phyloP scores from a whole-genome alignment of 2,113 vertebrate species.

The Notarius quadriscutis region DNA sequence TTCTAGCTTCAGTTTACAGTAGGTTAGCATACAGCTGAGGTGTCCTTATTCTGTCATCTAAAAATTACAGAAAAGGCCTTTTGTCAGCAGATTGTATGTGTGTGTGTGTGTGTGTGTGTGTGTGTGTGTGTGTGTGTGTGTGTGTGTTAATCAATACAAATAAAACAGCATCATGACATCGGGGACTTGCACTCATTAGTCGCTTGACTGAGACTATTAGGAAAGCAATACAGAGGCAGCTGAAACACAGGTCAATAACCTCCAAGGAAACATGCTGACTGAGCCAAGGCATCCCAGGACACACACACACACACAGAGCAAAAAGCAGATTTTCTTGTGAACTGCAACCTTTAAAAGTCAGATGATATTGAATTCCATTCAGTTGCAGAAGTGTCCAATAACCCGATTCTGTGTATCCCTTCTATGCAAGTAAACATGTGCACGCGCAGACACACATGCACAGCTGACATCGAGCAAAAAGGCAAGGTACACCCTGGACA shows the following conservation, averaged over 20 bases:
- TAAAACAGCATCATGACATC: constrained; percentile 43
- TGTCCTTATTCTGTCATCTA: neutral
- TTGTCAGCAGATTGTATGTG: constrained; percentile 1
- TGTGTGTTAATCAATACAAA: constrained; percentile 37
- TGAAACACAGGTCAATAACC: constrained; percentile 40
- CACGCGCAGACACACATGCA: neutral
- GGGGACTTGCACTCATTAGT: constrained; percentile 27
- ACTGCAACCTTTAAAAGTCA: constrained; percentile 39
- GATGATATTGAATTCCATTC: constrained; percentile 24
- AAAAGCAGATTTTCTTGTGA: constrained; percentile 34
- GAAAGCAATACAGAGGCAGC: constrained; percentile 25
- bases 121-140: constrained; percentile 14
- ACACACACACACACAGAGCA: constrained; percentile 13
- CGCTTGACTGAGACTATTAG: constrained; percentile 31
- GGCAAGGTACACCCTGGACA: no score
- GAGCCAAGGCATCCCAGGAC: constrained; percentile 13
- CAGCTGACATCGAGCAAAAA: no score
- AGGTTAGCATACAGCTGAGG: neutral
- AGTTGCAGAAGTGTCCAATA: constrained; percentile 18
- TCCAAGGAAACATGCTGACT: constrained; percentile 42
- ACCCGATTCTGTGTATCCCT: constrained; percentile 15
- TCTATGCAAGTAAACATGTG: constrained; percentile 18
- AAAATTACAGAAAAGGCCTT: neutral
- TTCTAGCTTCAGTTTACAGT: neutral
- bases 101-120: constrained; percentile 28